Evolutionary conservation across 2,888 invertebrate species (phyloP), one percentile per base, ranked within the genome.

Genomic region (Metopia argyrocephala): DNA sequence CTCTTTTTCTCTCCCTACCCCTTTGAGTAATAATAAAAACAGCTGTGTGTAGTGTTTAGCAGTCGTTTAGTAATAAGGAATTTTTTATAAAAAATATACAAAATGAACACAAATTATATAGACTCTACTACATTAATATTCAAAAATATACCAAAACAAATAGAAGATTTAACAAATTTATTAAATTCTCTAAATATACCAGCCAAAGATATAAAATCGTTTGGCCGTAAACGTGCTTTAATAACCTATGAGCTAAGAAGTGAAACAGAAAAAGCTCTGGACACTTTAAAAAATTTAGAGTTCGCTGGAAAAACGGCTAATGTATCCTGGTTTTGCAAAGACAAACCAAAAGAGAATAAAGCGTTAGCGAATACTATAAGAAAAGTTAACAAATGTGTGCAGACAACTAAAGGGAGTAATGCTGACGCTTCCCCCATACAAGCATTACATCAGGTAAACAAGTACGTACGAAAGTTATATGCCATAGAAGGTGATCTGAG

Each of bases 401-500:
- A 82, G 62, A 79, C 79, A 21, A 18, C 6, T 27, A 18, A 48
- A 21, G 12, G 18, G 1, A 5, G 12, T 12, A 15, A 38, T 38
- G 38, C n/a, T n/a, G 54, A 52, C 12, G 84, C 88, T 70, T 85
- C 86, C 12, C 1, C 12, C 15, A 2, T 15, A 15, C 38, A 38
- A 71, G 87, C 7, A 18, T 38, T 9, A 31, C 84, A 80, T 89
- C 84, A 92, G 82, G 91, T 93, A 62, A 92, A 92, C 86, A 89
- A 89, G 74, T 92, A 92, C 85, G 86, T 94, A 38, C 92, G 92
- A 66, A 92, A 92, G 87, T 86, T 94, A 65, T 93, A 93, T 86
- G 91, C 92, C 28, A 93, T 93, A 90, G 92, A 93, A 83, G 91
- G 91, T 74, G 89, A 91, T 61, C 92, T 94, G 52, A 92, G 93